Evolutionary conservation across 1,140 invertebrate species (phyloP).

Genomic region (Drosophila persimilis): DNA sequence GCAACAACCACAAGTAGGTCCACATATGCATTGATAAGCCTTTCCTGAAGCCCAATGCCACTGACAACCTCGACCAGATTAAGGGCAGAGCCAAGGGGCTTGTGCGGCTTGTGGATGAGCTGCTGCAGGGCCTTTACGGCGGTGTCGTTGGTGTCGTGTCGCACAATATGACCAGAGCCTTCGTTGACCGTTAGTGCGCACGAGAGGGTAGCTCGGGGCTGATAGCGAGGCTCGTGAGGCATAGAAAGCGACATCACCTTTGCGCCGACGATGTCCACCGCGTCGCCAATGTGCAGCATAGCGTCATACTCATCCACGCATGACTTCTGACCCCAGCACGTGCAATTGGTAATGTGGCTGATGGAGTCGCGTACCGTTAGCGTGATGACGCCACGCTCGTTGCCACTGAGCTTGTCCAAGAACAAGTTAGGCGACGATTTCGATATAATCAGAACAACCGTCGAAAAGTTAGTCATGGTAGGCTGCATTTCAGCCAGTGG

Average conservation of each 20-base stretch:
- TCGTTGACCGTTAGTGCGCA: slow-evolving; percentile 85
- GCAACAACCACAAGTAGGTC: slow-evolving; percentile 83
- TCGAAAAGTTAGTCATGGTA: slow-evolving; percentile 53
- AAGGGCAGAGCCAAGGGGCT: slow-evolving; percentile 78
- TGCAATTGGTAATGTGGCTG: slow-evolving; percentile 66
- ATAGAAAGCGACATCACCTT: slow-evolving; percentile 34
- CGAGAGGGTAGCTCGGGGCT: slow-evolving; percentile 84
- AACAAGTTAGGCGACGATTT: slow-evolving; percentile 67
- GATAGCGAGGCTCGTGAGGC: slow-evolving; percentile 77
- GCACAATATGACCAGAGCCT: slow-evolving; percentile 83
- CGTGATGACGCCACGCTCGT: slow-evolving; percentile 62
- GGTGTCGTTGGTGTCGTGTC: slow-evolving; percentile 73
- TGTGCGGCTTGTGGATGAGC: slow-evolving; percentile 83
- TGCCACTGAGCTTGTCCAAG: slow-evolving; percentile 45
- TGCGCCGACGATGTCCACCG: slow-evolving; percentile 59
- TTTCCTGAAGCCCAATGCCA: slow-evolving; percentile 20
- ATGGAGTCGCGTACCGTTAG: slow-evolving; percentile 70
- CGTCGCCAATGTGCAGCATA: slow-evolving; percentile 61
- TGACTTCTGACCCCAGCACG: slow-evolving; percentile 64
- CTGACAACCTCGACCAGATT: slow-evolving; percentile 82
- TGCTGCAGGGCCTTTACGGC: slow-evolving; percentile 57
- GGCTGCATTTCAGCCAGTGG: slow-evolving; percentile 45
- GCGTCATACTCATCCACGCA: slow-evolving; percentile 58
- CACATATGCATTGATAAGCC: slow-evolving; percentile 29
- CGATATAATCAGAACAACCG: slow-evolving; percentile 59